Evolutionary conservation across 2,888 invertebrate genomes (phyloP).

Genomic region (Calameuta filiformis): DNA sequence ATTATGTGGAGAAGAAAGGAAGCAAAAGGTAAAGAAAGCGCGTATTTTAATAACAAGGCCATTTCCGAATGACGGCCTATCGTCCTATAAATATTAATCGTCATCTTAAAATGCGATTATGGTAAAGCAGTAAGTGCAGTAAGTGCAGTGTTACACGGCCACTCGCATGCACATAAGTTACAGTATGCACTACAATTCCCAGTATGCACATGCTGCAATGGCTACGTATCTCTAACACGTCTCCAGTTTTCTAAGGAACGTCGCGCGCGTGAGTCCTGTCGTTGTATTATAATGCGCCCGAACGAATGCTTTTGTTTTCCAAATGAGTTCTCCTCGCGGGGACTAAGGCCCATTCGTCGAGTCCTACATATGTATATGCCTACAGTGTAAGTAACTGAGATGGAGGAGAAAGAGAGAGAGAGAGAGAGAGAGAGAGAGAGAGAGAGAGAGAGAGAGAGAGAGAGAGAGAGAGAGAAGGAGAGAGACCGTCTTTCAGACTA

Average conservation of each 20-base stretch:
- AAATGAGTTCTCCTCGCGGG: constrained; percentile 38
- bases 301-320: constrained; percentile 60
- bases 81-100: constrained; percentile 52
- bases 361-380: constrained; percentile 7
- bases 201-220: no score
- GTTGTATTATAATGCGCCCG: constrained; percentile 52
- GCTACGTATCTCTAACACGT: no score
- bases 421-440: background rate
- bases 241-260: no score
- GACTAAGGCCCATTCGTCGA: background rate
- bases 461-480: background rate
- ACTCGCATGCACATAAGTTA: no score
- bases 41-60: constrained; percentile 30
- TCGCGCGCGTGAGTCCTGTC: constrained; percentile 31
- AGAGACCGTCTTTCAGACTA: constrained; percentile 11
- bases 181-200: no score
- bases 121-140: constrained; percentile 46
- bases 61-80: constrained; percentile 29
- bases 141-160: constrained; percentile 6
- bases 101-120: constrained; percentile 48
- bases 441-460: background rate
- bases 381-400: background rate
- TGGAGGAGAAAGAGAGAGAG: background rate
- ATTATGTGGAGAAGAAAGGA: background rate
- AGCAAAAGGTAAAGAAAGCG: constrained; percentile 16